These are phyloP conservation scores for Poliocrania exsul DNA, from an alignment of 2,797 vertebrate species.

Conservation along the genomic window DNA sequence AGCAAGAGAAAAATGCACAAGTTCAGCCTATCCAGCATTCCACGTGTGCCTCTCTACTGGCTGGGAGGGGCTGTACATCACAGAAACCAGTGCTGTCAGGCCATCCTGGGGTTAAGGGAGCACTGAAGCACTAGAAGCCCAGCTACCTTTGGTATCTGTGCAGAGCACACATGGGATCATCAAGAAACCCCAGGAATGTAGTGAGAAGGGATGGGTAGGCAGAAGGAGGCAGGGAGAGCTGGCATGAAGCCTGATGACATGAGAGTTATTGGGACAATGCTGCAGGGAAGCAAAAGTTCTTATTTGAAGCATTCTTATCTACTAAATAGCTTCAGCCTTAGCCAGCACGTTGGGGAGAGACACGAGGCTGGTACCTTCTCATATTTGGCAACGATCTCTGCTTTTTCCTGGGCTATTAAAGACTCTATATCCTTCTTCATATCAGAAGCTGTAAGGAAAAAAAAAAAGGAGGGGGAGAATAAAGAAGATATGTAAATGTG, in stretches of 20 bases:
- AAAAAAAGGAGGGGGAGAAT: fast-evolving
- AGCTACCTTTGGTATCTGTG: background rate
- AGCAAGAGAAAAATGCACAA: background rate
- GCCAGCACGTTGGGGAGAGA: background rate
- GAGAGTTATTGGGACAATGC: fast-evolving
- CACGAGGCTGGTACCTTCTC: slow-evolving; percentile 77
- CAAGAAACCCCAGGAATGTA: fast-evolving
- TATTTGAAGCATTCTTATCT: background rate
- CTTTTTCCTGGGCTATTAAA: slow-evolving; percentile 87
- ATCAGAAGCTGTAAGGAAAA: slow-evolving; percentile 83
- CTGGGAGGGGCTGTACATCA: background rate
- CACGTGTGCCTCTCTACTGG: background rate
- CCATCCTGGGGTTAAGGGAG: background rate
- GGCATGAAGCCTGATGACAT: background rate
- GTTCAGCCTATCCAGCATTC: background rate
- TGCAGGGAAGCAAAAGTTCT: background rate
- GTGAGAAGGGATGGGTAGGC: background rate
- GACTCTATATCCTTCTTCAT: slow-evolving; percentile 92
- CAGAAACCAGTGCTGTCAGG: background rate
- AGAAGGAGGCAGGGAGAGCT: background rate
- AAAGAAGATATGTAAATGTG: background rate
- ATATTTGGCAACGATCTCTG: slow-evolving; percentile 88
- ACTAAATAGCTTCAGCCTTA: background rate
- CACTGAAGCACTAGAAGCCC: background rate
- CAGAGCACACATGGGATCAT: fast-evolving